Evolutionary conservation across 1,140 invertebrate species (phyloP).

Genomic region (Papilio xuthus): DNA sequence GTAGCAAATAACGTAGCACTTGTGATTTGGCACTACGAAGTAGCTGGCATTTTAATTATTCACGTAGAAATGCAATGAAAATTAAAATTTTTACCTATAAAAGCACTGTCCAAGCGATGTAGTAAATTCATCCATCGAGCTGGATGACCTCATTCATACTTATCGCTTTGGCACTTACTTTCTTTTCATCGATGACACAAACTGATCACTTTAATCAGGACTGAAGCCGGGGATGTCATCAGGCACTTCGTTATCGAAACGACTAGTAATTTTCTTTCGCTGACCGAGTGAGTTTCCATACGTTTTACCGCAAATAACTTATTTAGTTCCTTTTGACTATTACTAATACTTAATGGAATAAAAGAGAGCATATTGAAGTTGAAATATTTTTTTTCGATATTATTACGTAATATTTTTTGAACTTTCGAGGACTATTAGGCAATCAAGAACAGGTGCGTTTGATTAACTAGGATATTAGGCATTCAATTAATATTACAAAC

Average conservation of each 20-base stretch:
- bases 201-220: constrained; percentile 78
- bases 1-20: background rate
- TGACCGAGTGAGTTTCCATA: constrained; percentile 71
- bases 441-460: too few species aligned
- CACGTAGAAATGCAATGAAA: background rate
- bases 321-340: background rate
- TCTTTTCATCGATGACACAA: constrained; percentile 74
- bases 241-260: constrained; percentile 73
- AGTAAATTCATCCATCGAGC: background rate
- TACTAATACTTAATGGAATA: background rate
- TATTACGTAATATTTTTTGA: too few species aligned
- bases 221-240: constrained; percentile 63
- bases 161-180: constrained; percentile 34
- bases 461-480: too few species aligned
- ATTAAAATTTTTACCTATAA: background rate
- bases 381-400: too few species aligned
- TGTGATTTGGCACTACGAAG: background rate
- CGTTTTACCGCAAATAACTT: constrained; percentile 26
- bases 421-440: too few species aligned
- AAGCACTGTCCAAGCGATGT: background rate
- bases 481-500: too few species aligned
- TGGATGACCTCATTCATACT: constrained; percentile 13
- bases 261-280: constrained; percentile 74
- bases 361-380: background rate
- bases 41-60: background rate